Base-by-base conservation (phyloP, 2,113 vertebrate genomes). In the Canis aureus region DNA sequence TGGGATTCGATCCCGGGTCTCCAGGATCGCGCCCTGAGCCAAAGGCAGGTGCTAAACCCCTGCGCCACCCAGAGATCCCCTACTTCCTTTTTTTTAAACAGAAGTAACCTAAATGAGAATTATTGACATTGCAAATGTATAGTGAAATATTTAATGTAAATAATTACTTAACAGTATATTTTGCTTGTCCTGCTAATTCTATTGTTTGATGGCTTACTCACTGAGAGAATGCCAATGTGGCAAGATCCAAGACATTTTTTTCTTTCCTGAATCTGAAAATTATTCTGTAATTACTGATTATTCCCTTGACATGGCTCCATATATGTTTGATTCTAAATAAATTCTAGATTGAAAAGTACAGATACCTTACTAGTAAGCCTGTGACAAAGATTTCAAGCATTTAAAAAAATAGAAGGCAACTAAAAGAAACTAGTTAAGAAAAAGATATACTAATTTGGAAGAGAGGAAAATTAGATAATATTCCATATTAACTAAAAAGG, bases 71-170 rank as follows among this genome's bases (percentile, higher is more conserved):
- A 35, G 35, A 35, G 35, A 35, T 35, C 22, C 5, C 25, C 17
- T 38, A 43, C 43, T 43, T 43, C 43, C 43, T 71, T 74, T 60
- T 23, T 81, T 81, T 73, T 12, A 23, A 91, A 66, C 19, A 38
- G 5, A 87, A 38, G 15, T 76, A 69, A 83, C 1, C 8, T 97
- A 13, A 35, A 84, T 12, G 1, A 64, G 3, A 95, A 91, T 84
- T 81, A 38, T 90, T 62, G 15, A 6, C 8, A 5, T 90, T 4
- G 57, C 43, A 64, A 66, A 64, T 78, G 11, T 38, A 59, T 82
- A 55, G 60, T 95, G 19, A 64, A 59, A n/a, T 78, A 80, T 78
- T 80, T 95, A 95, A 86, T 76, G n/a, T 32, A 79, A 82, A 89
- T 66, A 35, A 51, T 55, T 19, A 71, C 73, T 89, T 94, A 73